phyloP scores from a whole-genome alignment of 2,797 vertebrate species.

The Acipenser oxyrinchus region DNA sequence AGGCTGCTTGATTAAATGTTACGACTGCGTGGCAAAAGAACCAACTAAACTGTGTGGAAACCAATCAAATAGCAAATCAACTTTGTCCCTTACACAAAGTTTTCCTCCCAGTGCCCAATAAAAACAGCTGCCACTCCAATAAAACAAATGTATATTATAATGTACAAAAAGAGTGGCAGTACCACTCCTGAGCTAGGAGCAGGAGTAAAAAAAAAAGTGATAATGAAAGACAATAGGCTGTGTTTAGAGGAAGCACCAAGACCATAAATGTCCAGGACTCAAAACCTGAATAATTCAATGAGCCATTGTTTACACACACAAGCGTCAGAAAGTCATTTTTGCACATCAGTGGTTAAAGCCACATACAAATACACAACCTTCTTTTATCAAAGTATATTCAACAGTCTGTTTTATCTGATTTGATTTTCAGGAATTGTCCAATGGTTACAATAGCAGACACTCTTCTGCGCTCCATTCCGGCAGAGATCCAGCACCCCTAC shows the following conservation, averaged over 20 bases:
- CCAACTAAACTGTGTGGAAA: no score
- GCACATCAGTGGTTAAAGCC: background rate
- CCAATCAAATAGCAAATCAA: no score
- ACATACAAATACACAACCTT: background rate
- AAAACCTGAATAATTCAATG: constrained; percentile 33
- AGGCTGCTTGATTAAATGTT: no score
- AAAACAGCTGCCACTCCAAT: no score
- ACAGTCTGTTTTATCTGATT: background rate
- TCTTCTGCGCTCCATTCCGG: constrained; percentile 64
- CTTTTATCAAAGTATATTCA: background rate
- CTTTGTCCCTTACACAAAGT: no score
- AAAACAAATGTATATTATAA: no score
- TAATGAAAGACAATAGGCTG: no score
- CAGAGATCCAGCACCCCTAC: constrained; percentile 74
- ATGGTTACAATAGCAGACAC: constrained; percentile 37
- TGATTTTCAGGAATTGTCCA: constrained; percentile 29
- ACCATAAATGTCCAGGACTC: constrained; percentile 15
- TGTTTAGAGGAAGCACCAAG: no score
- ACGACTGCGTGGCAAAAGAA: no score
- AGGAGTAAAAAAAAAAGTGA: constrained; percentile 36
- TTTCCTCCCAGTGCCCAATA: no score
- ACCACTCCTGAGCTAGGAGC: no score
- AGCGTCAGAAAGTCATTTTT: background rate
- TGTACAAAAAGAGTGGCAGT: no score
- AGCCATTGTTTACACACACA: constrained; percentile 24